Conservation (phyloP, 92 coral and sea anemone genomes). For the Palythoa grandis region DNA sequence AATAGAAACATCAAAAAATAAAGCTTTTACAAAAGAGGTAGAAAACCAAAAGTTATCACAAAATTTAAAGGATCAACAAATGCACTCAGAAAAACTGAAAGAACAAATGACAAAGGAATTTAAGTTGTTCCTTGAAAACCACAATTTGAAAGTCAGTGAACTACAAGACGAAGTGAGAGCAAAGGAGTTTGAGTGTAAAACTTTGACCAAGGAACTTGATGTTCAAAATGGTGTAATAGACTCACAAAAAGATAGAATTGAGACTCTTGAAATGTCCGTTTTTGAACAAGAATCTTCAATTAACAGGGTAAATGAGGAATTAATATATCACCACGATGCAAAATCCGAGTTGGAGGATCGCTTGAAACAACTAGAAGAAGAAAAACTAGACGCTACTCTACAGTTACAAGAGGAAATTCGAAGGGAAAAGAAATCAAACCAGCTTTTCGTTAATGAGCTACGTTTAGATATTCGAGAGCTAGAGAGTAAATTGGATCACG, state of each 20-base stretch:
- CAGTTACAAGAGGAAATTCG: slow-evolving; percentile 34
- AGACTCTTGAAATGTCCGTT: slow-evolving; percentile 1
- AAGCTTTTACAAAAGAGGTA: not conserved
- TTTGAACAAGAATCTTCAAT: slow-evolving; percentile 8
- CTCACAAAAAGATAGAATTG: slow-evolving; percentile 25
- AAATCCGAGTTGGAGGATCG: slow-evolving; percentile 44
- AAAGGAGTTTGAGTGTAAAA: slow-evolving; percentile 34
- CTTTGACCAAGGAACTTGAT: slow-evolving; percentile 43
- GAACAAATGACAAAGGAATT: slow-evolving; percentile 54
- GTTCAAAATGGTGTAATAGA: slow-evolving; percentile 17
- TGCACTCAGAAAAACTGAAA: slow-evolving; percentile 17
- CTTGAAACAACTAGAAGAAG: slow-evolving; percentile 64
- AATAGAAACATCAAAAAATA: not conserved
- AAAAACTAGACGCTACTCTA: slow-evolving; percentile 51
- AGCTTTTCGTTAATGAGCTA: slow-evolving; percentile 54
- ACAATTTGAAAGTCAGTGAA: slow-evolving; percentile 52
- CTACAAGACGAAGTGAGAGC: slow-evolving; percentile 49
- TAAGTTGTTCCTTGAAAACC: slow-evolving; percentile 50
- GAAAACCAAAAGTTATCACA: not conserved
- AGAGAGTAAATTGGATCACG: slow-evolving; percentile 45
- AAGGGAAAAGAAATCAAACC: slow-evolving; percentile 57
- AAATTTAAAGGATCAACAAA: not conserved
- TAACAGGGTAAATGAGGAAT: slow-evolving; percentile 36
- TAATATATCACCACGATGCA: slow-evolving; percentile 56
- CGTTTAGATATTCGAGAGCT: slow-evolving; percentile 56